Conservation (phyloP, 2,888 invertebrate genomes). For the Tillus elongatus region DNA sequence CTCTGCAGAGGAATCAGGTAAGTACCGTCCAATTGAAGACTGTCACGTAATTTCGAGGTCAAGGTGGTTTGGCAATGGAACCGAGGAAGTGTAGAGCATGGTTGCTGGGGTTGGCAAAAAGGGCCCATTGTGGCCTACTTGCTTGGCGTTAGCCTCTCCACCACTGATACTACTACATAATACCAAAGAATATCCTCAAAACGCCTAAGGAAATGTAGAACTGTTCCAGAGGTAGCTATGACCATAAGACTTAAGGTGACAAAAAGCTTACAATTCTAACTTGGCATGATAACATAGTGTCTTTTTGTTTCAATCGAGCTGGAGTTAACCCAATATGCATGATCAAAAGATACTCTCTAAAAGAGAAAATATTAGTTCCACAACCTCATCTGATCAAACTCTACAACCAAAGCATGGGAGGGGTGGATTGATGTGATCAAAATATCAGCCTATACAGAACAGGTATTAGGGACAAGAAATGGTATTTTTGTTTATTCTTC, state of each 20-base stretch:
- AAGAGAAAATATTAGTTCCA: conserved; percentile 15
- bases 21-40: too few species aligned
- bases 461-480: conserved; percentile 26
- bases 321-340: conserved; percentile 2
- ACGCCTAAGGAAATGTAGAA: neutral
- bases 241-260: neutral
- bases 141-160: too few species aligned
- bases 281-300: neutral
- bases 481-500: conserved; percentile 27
- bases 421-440: conserved; percentile 24
- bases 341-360: conserved; percentile 2
- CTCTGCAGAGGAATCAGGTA: too few species aligned
- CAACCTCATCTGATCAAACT: conserved; percentile 20
- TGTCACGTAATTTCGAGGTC: too few species aligned
- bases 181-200: conserved; percentile 3
- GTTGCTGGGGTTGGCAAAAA: too few species aligned
- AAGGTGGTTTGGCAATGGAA: too few species aligned
- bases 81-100: too few species aligned
- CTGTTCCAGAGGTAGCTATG: neutral
- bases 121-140: too few species aligned
- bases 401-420: conserved; percentile 26
- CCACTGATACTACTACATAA: too few species aligned
- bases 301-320: conserved; percentile 2
- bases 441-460: conserved; percentile 25
- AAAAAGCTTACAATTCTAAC: conserved; percentile 1